Evolutionary conservation across 2,888 invertebrate genomes (phyloP), one percentile per base, ranked within the genome.

Genomic region (Crossocerus cetratus): DNA sequence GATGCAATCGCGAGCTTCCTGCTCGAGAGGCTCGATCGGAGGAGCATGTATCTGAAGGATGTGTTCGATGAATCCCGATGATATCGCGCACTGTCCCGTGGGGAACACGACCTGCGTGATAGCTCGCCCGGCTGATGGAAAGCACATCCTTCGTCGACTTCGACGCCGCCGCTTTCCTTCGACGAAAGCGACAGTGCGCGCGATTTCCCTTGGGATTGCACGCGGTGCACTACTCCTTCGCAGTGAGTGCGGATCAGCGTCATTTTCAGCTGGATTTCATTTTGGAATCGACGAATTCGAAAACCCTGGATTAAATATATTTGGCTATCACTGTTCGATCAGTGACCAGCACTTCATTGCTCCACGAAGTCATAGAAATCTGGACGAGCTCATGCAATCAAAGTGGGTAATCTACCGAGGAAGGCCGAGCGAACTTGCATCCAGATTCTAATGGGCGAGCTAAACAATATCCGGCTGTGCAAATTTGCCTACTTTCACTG

Each of bases 401-500:
- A 1, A 32, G 32, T 1, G 32, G 4, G 14, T 49, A 49, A 49
- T 49, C n/a, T n/a, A 16, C 2, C 16, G 23, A 13, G 14, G 32
- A 57, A 21, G 57, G 4, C 14, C 13, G 16, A 32, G 57, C 32
- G 22, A 21, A 14, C 4, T 57, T 57, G 57, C 57, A 57, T 32
- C 57, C 32, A 11, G 16, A 23, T 21, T n/a, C 57, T 57, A 57
- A 57, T 23, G 22, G n/a, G 23, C 57, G 16, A 5, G 14, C n/a
- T 23, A 42, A 57, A 44, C 13, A 14, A 57, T 65, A 56, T 44
- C 18, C 55, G 18, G 8, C 11, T 18, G 32, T 13, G 23, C 45
- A 57, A 54, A 65, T 56, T 57, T 45, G 23, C 65, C 23, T 23
- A 57, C 64, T 65, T 65, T 65, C 64, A 44, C 64, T 14, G 43